phyloP scores from a whole-genome alignment of 2,113 vertebrate genomes.

The Apaloderma vittatum region DNA sequence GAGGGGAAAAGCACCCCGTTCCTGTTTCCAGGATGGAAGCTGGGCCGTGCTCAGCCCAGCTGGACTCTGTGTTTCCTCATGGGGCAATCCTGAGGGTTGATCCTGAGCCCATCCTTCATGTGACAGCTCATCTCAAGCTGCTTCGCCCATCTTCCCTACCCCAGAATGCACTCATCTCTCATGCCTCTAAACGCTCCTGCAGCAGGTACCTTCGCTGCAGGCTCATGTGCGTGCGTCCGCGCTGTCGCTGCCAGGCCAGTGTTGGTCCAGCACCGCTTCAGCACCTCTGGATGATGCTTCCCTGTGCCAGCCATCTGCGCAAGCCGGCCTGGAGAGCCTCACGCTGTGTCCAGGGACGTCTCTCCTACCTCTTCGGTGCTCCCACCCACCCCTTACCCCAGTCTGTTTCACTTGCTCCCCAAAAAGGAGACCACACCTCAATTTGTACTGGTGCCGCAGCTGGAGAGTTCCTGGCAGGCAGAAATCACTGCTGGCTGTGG shows the following conservation, averaged over 20 bases:
- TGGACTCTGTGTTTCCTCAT: not conserved
- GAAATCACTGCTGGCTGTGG: not conserved
- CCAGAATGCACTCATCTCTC: accelerated
- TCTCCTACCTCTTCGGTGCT: not conserved
- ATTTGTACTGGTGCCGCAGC: not conserved
- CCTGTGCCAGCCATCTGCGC: no score
- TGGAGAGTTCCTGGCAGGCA: not conserved
- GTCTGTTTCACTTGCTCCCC: not conserved
- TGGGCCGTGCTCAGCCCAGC: not conserved
- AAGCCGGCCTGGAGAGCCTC: not conserved
- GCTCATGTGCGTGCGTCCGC: not conserved
- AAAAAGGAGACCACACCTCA: accelerated
- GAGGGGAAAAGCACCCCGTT: no score
- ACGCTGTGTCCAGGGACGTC: accelerated
- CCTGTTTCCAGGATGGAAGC: not conserved
- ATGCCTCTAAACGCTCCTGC: not conserved
- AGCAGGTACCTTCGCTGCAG: accelerated
- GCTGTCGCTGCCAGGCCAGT: not conserved
- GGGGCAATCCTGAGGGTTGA: accelerated
- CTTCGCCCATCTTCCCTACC: not conserved
- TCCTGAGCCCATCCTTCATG: accelerated
- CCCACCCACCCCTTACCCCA: not conserved
- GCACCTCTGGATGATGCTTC: not conserved
- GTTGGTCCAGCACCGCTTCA: accelerated
- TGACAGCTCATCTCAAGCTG: accelerated